Evolutionary conservation across 2,888 invertebrate genomes (phyloP), one percentile per base, ranked within the genome.

Genomic region (Cordilura impudica): DNA sequence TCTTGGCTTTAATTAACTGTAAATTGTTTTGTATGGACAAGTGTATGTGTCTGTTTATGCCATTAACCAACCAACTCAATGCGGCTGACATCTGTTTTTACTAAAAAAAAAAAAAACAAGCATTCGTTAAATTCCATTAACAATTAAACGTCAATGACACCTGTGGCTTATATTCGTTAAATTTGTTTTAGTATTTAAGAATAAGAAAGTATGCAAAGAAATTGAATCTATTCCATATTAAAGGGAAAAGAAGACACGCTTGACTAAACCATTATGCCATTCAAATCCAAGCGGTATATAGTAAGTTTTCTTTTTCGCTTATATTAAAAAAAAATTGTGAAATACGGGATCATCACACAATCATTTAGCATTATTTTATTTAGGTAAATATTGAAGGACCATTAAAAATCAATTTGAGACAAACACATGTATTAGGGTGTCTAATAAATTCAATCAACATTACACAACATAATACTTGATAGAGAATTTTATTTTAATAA

Each of bases 1-100:
- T 74, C 16, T 18, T 69, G 31, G 73, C 67, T 75, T 53, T 61
- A 16, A 58, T 54, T 63, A 51, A 65, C 16, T 69, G 77, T 76
- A 49, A 31, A 65, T 43, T 61, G 12, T 63, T 26, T 35, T 16
- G 26, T 51, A 14, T 51, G 26, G 6, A 51, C 19, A 49, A 49
- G 12, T 51, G 23, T 49, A 23, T 51, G 1, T 51, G n/a, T n/a
- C 7, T 21, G 23, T 51, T n/a, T 23, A 7, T n/a, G 43, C 12
- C 23, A n/a, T 21, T 51, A 51, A 51, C 23, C 21, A 23, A 21
- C n/a, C n/a, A n/a, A 12, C 8, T 23, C 23, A 23, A n/a, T 51
- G n/a, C 7, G 16, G n/a, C 5, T 23, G 14, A n/a, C 21, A 23
- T 21, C 6, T 21, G 14, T 51, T 6, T 7, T 26, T 23, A 21